Base-by-base conservation (phyloP, 2,797 vertebrate genomes). In the Tenualosa ilisha region DNA sequence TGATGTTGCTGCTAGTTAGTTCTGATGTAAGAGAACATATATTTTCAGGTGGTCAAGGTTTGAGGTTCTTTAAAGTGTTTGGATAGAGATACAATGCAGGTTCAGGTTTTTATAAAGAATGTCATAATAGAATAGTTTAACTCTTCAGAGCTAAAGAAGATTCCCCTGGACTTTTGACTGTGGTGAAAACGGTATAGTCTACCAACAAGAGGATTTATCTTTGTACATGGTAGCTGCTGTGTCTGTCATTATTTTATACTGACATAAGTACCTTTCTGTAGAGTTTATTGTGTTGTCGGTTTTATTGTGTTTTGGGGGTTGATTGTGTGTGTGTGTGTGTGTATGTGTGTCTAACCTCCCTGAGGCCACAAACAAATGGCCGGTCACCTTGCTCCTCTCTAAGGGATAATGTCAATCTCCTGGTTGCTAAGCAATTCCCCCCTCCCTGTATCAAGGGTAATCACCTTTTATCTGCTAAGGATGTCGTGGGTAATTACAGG, bases 401-500 rank as follows among this genome's bases (percentile, higher is more conserved):
- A 84, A 83, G 81, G 85, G 90, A 89, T 89, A 88, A 92, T 89
- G 91, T 89, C 88, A 89, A 43, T 84, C 88, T 87, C 83, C 89
- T 81, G 86, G 91, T 89, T 91, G 92, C 91, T 89, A 89, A 89
- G 91, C 91, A 90, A 75, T 93, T 91, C 84, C 65, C 84, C 82
- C 83, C 17, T 31, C 68, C 68, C 49, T 86, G 84, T 88, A 87
- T 86, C 89, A 88, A 90, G 89, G 86, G 86, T 92, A 93, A 94
- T 93, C 92, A 92, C 91, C 91, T 93, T 93, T 92, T 93, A 94
- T 94, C 93, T 94, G 88, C 91, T 84, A 89, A 92, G 91, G 91
- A 94, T 91, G 94, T 94, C 92, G 91, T 92, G 90, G 93, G 92
- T 92, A 93, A 94, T 96, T 95, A 95, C 88, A 89, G 91, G 91